phyloP scores from a whole-genome alignment of 2,113 vertebrate genomes.

The Pelecanoides urinatrix region DNA sequence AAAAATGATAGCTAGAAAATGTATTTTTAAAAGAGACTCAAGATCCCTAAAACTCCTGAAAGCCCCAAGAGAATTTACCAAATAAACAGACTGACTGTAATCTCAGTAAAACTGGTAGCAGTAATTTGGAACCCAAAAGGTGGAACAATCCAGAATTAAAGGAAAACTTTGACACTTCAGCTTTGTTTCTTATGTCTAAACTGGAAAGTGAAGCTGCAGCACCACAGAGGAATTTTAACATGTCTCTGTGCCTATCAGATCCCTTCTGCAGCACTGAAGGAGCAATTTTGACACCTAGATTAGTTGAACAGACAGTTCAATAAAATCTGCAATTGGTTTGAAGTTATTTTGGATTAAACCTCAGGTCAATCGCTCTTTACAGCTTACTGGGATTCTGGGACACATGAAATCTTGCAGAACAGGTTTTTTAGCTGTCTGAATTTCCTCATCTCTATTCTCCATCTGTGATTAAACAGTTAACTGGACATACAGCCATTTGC shows the following conservation, averaged over 20 bases:
- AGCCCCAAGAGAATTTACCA: not conserved
- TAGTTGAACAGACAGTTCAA: conserved; percentile 44
- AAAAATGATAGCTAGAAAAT: not conserved
- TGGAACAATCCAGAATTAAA: conserved; percentile 14
- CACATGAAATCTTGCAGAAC: not conserved
- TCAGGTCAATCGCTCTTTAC: not conserved
- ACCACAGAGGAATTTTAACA: not conserved
- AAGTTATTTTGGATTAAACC: conserved; percentile 40
- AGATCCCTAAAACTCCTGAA: not conserved
- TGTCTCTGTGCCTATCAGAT: conserved; percentile 1
- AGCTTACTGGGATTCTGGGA: not conserved
- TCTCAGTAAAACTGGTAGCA: not conserved
- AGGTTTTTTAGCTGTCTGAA: not conserved
- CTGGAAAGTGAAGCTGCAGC: not conserved
- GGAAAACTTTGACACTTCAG: not conserved
- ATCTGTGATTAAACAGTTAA: not conserved
- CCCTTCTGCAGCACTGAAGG: not conserved
- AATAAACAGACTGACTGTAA: not conserved
- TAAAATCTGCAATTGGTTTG: conserved; percentile 49
- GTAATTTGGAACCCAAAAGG: not conserved
- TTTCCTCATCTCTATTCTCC: not conserved
- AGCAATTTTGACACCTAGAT: conserved; percentile 40
- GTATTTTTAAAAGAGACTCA: not conserved
- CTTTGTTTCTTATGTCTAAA: not conserved
- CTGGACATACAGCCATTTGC: not conserved